Evolutionary conservation across 2,797 vertebrate genomes (phyloP).

Genomic region (Rhabdophis nuchalis): DNA sequence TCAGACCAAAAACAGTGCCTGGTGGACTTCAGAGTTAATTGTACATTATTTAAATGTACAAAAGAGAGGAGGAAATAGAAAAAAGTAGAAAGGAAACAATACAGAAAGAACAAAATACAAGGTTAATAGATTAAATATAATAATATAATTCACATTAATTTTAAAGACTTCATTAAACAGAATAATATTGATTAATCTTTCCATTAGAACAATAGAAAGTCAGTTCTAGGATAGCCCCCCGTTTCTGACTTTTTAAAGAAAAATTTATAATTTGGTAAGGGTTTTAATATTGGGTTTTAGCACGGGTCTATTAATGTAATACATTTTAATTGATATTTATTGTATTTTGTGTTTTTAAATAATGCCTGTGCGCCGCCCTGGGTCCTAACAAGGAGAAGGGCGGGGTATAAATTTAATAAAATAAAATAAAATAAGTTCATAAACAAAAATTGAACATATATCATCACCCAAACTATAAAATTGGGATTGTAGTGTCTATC

Average conservation of each 20-base stretch:
- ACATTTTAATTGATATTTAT: too few species aligned
- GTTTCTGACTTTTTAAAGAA: too few species aligned
- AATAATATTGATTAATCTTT: not conserved
- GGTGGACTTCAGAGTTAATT: not conserved
- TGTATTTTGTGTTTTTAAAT: too few species aligned
- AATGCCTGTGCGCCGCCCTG: too few species aligned
- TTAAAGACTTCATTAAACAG: not conserved
- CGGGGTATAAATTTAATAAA: too few species aligned
- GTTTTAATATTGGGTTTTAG: too few species aligned
- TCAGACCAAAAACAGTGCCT: not conserved
- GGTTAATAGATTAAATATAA: not conserved
- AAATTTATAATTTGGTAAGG: too few species aligned
- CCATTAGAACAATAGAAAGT: not conserved
- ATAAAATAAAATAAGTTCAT: too few species aligned
- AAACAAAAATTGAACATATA: not conserved
- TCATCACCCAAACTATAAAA: not conserved
- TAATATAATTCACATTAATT: not conserved
- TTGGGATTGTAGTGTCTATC: not conserved
- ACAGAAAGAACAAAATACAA: not conserved
- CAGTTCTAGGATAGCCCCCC: too few species aligned
- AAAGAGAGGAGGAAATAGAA: not conserved
- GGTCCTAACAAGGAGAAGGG: too few species aligned
- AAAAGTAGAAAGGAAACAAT: not conserved
- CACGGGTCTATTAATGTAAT: too few species aligned
- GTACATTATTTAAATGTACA: not conserved